These are phyloP conservation scores for Macropis europaea DNA, from an alignment of 2,888 invertebrate genomes.

Conservation along the genomic window DNA sequence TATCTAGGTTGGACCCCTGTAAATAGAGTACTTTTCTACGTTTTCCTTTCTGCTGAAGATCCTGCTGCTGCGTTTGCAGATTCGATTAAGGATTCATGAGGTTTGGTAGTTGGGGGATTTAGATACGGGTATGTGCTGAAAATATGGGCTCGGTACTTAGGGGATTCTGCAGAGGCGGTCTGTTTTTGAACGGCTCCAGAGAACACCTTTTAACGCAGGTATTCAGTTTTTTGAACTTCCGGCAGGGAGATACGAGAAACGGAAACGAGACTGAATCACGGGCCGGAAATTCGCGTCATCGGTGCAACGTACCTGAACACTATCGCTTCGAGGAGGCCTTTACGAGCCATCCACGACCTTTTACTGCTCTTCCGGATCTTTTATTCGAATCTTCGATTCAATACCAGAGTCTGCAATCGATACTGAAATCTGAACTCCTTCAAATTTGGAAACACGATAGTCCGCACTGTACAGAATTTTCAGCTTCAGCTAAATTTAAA, in stretches of 20 bases:
- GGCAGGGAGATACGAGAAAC: constrained; percentile 27
- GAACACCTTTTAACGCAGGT: constrained; percentile 9
- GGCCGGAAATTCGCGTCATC: constrained; percentile 55
- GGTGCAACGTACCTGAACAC: constrained; percentile 30
- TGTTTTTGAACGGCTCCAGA: background rate
- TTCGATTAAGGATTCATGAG: background rate
- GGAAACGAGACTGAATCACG: constrained; percentile 53
- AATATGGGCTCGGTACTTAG: background rate
- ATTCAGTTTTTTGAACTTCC: constrained; percentile 38
- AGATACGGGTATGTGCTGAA: background rate
- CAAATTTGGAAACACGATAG: too few species aligned
- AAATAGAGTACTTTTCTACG: background rate
- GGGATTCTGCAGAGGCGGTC: constrained; percentile 1
- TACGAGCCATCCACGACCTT: background rate
- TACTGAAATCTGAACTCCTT: too few species aligned
- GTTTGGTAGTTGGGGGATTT: background rate
- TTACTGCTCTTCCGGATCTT: background rate
- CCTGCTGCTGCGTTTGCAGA: background rate
- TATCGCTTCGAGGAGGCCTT: constrained; percentile 14
- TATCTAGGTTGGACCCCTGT: background rate
- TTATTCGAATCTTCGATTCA: background rate
- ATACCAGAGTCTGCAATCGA: too few species aligned
- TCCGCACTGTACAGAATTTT: too few species aligned
- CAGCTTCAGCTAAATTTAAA: too few species aligned
- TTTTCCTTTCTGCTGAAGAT: constrained; percentile 1